Evolutionary conservation across 2,888 invertebrate genomes (phyloP).

Genomic region (Cancer borealis): DNA sequence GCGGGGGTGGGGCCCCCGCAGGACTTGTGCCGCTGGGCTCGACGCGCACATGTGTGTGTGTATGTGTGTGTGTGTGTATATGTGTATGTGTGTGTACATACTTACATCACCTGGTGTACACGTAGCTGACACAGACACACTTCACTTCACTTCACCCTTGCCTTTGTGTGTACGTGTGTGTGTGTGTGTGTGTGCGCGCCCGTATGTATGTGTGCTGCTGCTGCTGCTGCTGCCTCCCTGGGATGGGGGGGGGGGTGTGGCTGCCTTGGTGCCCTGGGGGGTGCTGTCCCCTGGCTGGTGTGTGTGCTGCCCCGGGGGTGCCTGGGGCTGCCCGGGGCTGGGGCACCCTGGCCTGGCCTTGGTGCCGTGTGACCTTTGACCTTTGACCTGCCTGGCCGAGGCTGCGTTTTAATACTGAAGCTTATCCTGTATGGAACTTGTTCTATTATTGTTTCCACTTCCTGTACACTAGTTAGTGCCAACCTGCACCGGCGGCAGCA

Average conservation of each 20-base stretch:
- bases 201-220: conserved; percentile 61
- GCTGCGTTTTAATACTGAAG: conserved; percentile 66
- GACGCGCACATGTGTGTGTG: background rate
- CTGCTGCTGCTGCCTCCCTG: conserved; percentile 39
- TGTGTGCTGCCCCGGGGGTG: conserved; percentile 51
- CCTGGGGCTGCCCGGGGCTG: too few species aligned
- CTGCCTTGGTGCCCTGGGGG: background rate
- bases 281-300: conserved; percentile 67
- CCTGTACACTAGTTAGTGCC: conserved; percentile 60
- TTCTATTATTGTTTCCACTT: conserved; percentile 54
- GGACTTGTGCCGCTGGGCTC: background rate
- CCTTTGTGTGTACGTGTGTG: background rate
- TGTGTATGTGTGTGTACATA: background rate
- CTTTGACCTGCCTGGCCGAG: too few species aligned
- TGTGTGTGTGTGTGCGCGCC: background rate
- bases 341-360: too few species aligned
- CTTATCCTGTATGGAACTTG: conserved; percentile 70
- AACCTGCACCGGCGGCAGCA: background rate
- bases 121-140: too few species aligned
- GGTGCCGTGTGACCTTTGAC: too few species aligned
- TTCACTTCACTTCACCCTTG: background rate
- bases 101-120: background rate
- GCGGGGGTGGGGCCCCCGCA: background rate
- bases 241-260: too few species aligned
- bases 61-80: background rate